Base-by-base conservation (phyloP, 2,113 vertebrate species). In the Apus apus region DNA sequence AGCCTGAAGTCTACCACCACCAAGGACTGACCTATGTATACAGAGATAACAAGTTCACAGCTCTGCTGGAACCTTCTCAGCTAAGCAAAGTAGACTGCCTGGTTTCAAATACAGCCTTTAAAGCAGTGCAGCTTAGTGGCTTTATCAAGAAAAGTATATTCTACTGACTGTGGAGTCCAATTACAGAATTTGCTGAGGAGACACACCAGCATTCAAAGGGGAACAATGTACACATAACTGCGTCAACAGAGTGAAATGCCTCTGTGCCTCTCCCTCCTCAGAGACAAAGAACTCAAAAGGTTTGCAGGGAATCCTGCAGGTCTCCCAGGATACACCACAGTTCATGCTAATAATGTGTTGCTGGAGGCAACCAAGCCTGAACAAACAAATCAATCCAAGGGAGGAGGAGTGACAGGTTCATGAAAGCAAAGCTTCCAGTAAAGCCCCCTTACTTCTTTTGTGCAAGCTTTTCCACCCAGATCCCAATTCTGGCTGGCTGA, bases 351-450 rank as follows among this genome's bases (percentile, higher is more conserved):
- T 96, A 97, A 96, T 91, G 91, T 80, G 97, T 94, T 97, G 97
- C 97, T 97, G 94, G 88, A 97, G 96, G 97, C 97, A 98, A 97
- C 95, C 56, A 85, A 96, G 96, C 83, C 92, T 97, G 96, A 96
- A 82, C 95, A 97, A 97, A 98, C 90, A 96, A 95, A 91, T 92
- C 94, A 92, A 25, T 95, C 80, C 0, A 0, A 54, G 60, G 48
- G 38, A 96, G 89, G 88, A 94, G 91, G 61, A 74, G 38, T 53
- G 83, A 85, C 45, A 51, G 21, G 60, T 51, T 96, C 73, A 60
- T 54, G 86, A 97, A 89, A 95, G 68, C 71, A 86, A 90, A 90
- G 38, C 60, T 50, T 74, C 62, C 75, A 34, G 54, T 79, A 90
- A 72, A 94, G 65, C 64, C n/a, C 60, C 75, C 20, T 16, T 60